Evolutionary conservation across 2,888 invertebrate genomes (phyloP).

Genomic region (Aspidapion aeneum): DNA sequence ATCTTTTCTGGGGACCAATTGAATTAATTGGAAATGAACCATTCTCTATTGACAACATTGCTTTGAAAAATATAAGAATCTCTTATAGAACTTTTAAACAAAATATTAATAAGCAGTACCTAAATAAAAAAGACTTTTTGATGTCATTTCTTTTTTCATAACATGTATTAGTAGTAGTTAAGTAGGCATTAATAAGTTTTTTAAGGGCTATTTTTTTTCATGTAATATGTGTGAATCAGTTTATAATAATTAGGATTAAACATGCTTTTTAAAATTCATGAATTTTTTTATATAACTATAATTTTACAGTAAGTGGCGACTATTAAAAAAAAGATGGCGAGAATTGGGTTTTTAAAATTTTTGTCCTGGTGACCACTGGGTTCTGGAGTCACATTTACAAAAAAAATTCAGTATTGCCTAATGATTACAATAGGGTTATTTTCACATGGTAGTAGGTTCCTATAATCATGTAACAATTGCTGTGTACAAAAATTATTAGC

Average conservation of each 20-base stretch:
- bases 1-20: constrained; percentile 6
- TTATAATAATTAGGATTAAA: neutral
- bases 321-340: no score
- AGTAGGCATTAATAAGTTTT: no score
- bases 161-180: no score
- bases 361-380: no score
- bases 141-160: constrained; percentile 5
- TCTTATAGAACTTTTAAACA: no score
- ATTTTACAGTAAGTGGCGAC: neutral
- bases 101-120: no score
- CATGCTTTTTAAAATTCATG: neutral
- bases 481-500: neutral
- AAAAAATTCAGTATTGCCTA: neutral
- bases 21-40: constrained; percentile 3
- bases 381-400: neutral
- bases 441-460: no score
- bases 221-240: no score
- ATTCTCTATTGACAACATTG: neutral
- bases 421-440: neutral
- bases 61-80: no score
- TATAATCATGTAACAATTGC: no score
- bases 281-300: neutral
- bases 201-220: no score
- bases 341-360: no score
- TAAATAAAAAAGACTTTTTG: neutral